Evolutionary conservation across 2,888 invertebrate genomes (phyloP), one percentile per base, ranked within the genome.

Genomic region (Eulithis testata): DNA sequence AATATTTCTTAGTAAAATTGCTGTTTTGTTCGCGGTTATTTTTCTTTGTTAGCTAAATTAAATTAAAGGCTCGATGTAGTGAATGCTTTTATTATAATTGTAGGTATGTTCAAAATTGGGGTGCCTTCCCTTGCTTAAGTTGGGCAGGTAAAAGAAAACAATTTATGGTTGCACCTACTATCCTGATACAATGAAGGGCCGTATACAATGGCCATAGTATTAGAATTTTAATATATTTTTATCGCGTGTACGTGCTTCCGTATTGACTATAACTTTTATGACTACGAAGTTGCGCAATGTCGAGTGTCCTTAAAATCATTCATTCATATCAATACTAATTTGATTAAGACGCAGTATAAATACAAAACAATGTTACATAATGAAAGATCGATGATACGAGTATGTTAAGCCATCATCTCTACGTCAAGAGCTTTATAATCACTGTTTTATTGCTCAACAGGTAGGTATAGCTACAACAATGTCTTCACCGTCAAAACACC

Each of bases 401-500:
- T 21, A 31, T 31, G 3, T 31, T 31, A 4, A 11, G 40, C 40
- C 9, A 40, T 8, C 40, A 11, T 40, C 40, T 40, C 40, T 9
- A 12, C 8, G 5, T n/a, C 47, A 4, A 3, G 31, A 31, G 31
- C 31, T 4, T 6, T 31, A 31, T 31, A 21, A 31, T 31, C 31
- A 31, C 2, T 61, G 14, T 49, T 58, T 55, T 60, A 27, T 72
- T 79, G 81, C 74, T 74, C 65, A 57, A 11, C 79, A 86, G 84
- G 66, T 77, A 86, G 84, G 66, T 77, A 59, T 40, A 52, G 45
- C 64, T 53, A 66, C 43, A 50, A 77, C 69, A 65, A 93, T 93
- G 92, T 86, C 91, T 12, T 91, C 93, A 8, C 91, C 93, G 8
- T 91, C 92, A 12, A 93, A 93, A 75, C 83, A 85, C 60, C 86